Conservation (phyloP, 2,797 vertebrate genomes). For the Ctenopoma kingsleyae region DNA sequence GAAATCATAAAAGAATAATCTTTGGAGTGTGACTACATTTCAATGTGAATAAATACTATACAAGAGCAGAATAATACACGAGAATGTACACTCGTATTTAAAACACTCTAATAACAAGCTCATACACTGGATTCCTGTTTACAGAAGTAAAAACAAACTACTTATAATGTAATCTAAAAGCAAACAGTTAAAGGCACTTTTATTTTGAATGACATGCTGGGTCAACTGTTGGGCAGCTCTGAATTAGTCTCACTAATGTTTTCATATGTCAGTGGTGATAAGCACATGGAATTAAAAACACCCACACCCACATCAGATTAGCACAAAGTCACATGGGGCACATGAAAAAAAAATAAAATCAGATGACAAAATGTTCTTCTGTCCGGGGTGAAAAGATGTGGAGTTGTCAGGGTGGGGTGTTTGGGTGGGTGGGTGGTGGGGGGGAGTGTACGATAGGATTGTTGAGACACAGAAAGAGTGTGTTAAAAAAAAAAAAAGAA, state of each 20-base stretch:
- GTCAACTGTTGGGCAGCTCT: slow-evolving; percentile 37
- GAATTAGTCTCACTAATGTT: slow-evolving; percentile 49
- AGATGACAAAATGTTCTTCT: slow-evolving; percentile 34
- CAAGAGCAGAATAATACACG: slow-evolving; percentile 19
- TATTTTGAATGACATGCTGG: slow-evolving; percentile 17
- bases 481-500: slow-evolving; percentile 36
- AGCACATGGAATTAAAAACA: slow-evolving; percentile 48
- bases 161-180: slow-evolving; percentile 16
- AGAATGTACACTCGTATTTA: slow-evolving; percentile 20
- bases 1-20: slow-evolving; percentile 23
- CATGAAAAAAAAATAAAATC: slow-evolving; percentile 23
- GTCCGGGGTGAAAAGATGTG: slow-evolving; percentile 13
- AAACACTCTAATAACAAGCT: slow-evolving; percentile 16
- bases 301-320: slow-evolving; percentile 64
- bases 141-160: background rate
- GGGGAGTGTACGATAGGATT: slow-evolving; percentile 46
- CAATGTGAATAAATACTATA: background rate
- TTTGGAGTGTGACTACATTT: slow-evolving; percentile 34
- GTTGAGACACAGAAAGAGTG: slow-evolving; percentile 68
- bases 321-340: slow-evolving; percentile 44
- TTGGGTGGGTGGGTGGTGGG: too few relatives aligned
- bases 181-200: slow-evolving; percentile 26
- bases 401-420: slow-evolving; percentile 11
- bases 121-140: slow-evolving; percentile 14
- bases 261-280: slow-evolving; percentile 42